Evolutionary conservation across 2,888 invertebrate genomes (phyloP).

Genomic region (Tetragonula carbonaria): DNA sequence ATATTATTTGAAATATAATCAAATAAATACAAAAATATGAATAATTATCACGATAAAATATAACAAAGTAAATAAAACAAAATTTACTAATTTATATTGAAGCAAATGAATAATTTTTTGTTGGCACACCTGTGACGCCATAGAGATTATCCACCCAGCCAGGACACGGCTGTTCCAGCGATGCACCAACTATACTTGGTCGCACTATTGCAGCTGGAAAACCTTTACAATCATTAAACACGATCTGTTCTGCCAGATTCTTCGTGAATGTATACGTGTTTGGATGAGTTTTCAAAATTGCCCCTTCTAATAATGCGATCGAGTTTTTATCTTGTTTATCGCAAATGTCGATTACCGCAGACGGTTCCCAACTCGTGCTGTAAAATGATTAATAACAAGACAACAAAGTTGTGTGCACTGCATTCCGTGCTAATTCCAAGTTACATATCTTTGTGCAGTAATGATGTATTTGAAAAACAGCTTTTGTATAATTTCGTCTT

Average conservation of each 20-base stretch:
- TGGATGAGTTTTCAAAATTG: conserved; percentile 91
- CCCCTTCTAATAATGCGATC: conserved; percentile 77
- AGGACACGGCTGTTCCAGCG: conserved; percentile 91
- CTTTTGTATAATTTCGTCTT: conserved; percentile 19
- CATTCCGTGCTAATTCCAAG: too few relatives aligned
- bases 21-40: too few relatives aligned
- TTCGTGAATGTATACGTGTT: conserved; percentile 99
- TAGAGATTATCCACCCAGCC: conserved; percentile 99
- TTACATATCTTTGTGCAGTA: too few relatives aligned
- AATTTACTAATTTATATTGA: too few relatives aligned
- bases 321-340: conserved; percentile 92
- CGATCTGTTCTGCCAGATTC: conserved; percentile 96
- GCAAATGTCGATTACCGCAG: conserved; percentile 86
- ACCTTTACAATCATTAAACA: conserved; percentile 90
- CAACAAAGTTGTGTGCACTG: not conserved
- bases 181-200: conserved; percentile 95
- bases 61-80: too few relatives aligned
- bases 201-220: conserved; percentile 97
- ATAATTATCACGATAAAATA: too few relatives aligned
- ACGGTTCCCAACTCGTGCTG: conserved; percentile 79
- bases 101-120: too few relatives aligned
- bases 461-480: not conserved
- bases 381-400: conserved; percentile 23
- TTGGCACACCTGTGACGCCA: conserved; percentile 90
- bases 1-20: too few relatives aligned